Conservation (phyloP, 1,140 invertebrate genomes). For the Ostrea edulis region DNA sequence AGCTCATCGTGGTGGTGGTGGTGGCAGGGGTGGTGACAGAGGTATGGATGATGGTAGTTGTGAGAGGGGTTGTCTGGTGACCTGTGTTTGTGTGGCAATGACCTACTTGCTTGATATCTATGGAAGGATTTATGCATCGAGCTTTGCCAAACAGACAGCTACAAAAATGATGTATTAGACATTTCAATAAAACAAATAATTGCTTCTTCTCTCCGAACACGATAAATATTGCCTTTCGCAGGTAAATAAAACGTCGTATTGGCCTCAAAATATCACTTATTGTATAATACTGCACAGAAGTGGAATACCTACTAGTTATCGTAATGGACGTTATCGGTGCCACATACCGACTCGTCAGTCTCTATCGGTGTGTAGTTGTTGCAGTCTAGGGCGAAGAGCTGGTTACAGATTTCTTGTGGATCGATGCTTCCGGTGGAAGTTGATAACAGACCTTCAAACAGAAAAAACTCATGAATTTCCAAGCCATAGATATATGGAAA, state of each 20-base stretch:
- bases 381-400: slow-evolving; percentile 12
- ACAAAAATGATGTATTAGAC: too few relatives aligned
- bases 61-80: neutral
- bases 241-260: too few relatives aligned
- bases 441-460: neutral
- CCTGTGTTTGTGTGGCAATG: neutral
- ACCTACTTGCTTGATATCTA: neutral
- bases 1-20: neutral
- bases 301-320: neutral
- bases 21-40: neutral
- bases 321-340: neutral
- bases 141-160: slow-evolving; percentile 22
- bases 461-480: too few relatives aligned
- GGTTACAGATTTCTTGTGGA: neutral
- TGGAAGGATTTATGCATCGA: neutral
- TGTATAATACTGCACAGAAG: too few relatives aligned
- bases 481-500: too few relatives aligned
- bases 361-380: slow-evolving; percentile 9
- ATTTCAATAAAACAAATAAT: neutral
- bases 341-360: slow-evolving; percentile 23
- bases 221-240: too few relatives aligned
- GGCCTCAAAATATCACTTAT: too few relatives aligned
- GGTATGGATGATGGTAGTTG: neutral
- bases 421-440: neutral
- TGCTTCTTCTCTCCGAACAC: too few relatives aligned